Evolutionary conservation across 2,888 invertebrate genomes (phyloP).

Genomic region (Drosophila picticornis): DNA sequence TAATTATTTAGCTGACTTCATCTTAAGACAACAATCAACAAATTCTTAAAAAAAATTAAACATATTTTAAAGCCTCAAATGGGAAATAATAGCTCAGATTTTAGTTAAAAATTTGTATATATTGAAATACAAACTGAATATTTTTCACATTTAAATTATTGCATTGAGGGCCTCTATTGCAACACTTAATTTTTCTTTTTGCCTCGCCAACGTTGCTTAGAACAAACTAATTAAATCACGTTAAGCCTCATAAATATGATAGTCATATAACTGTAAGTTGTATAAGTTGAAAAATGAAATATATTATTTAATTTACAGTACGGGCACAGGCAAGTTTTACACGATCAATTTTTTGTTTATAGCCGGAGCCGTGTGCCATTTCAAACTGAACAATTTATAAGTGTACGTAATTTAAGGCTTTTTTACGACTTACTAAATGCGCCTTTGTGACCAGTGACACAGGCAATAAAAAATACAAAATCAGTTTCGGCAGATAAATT

Average conservation of each 20-base stretch:
- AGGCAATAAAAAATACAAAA: constrained; percentile 41
- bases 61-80: neutral
- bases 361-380: constrained; percentile 14
- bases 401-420: constrained; percentile 25
- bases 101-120: neutral
- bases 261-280: neutral
- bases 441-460: constrained; percentile 18
- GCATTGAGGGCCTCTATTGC: neutral
- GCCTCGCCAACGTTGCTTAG: neutral
- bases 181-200: neutral
- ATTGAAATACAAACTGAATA: neutral
- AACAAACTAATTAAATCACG: constrained; percentile 11
- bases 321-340: constrained; percentile 26
- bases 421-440: constrained; percentile 55
- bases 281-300: constrained; percentile 1
- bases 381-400: constrained; percentile 22
- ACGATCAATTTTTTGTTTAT: constrained; percentile 37
- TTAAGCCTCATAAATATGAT: constrained; percentile 11
- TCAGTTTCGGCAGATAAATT: constrained; percentile 37
- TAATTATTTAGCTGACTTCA: neutral
- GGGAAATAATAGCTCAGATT: neutral
- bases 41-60: neutral
- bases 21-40: neutral
- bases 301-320: constrained; percentile 26
- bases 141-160: neutral